A percentile compares a stretch with the other conserved stretches of the same genome.
phyloP scores from a whole-genome alignment of 2,113 vertebrate species.

The Psettodes erumei region DNA sequence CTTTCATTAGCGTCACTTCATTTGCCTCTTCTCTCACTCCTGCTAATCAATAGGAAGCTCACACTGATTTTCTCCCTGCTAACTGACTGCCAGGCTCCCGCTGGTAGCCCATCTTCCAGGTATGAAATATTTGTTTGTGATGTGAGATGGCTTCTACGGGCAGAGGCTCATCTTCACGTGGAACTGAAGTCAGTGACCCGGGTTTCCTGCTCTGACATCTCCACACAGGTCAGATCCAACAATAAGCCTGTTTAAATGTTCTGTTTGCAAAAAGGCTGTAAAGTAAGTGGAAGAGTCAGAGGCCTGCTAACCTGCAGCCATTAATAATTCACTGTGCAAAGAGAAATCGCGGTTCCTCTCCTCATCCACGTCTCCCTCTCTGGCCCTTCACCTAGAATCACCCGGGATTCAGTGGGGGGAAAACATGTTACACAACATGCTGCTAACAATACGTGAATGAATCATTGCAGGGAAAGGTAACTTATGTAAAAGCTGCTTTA shows the following conservation, averaged over 20 bases:
- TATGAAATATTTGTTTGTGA: background rate
- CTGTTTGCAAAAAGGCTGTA: background rate
- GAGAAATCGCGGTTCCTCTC: background rate
- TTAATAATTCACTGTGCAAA: constrained; percentile 45
- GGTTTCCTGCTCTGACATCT: constrained; percentile 1
- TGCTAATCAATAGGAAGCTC: background rate
- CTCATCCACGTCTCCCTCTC: background rate
- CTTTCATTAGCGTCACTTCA: background rate
- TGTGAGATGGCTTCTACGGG: background rate
- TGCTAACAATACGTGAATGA: background rate
- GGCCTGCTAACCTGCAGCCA: background rate
- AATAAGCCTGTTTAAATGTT: background rate
- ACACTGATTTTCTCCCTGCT: background rate
- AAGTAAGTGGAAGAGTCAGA: background rate
- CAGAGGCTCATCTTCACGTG: too few relatives aligned
- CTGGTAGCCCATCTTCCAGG: background rate
- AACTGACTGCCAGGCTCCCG: background rate
- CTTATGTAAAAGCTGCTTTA: constrained; percentile 9
- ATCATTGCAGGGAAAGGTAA: background rate
- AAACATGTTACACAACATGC: background rate
- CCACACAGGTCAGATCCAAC: background rate
- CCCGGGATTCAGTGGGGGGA: background rate
- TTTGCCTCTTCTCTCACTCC: background rate
- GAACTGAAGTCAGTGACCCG: background rate
- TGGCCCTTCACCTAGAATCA: background rate